A percentile compares a stretch with the other conserved stretches of the same genome.
Evolutionary conservation across 2,113 vertebrate species (phyloP).

Genomic region (Setophaga kirtlandii): DNA sequence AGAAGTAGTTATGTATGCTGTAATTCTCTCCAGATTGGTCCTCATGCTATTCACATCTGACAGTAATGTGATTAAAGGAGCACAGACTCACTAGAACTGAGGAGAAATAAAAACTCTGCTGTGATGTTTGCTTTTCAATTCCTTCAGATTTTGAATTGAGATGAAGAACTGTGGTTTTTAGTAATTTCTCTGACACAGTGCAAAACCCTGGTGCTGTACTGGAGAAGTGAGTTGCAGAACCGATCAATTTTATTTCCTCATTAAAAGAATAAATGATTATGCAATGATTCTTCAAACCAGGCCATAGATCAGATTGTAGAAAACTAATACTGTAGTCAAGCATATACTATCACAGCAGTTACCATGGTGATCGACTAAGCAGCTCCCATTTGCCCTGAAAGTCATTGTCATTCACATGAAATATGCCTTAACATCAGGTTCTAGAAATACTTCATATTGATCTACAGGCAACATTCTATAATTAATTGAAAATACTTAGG

Average conservation of each 20-base stretch:
- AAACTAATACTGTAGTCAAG: background rate
- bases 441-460: constrained; percentile 11
- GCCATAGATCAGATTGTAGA: constrained; percentile 12
- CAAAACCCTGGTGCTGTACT: background rate
- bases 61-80: background rate
- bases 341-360: constrained; percentile 18
- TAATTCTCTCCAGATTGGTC: background rate
- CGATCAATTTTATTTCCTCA: background rate
- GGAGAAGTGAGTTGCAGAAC: constrained; percentile 2
- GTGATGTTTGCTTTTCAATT: background rate
- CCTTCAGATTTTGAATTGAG: background rate
- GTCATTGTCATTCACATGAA: constrained; percentile 22
- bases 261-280: constrained; percentile 37
- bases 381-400: background rate
- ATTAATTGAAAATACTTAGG: constrained; percentile 23
- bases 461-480: constrained; percentile 2
- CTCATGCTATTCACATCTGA: background rate
- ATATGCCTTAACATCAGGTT: constrained; percentile 23
- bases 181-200: background rate
- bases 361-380: constrained; percentile 57
- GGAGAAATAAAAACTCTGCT: background rate
- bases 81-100: background rate
- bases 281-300: constrained; percentile 12
- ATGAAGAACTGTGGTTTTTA: background rate
- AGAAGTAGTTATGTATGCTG: background rate